Percentiles rank a stretch among this genome's conserved stretches.
These are phyloP conservation scores for Melinaea marsaeus DNA, from an alignment of 2,888 invertebrate species.

Conservation along the genomic window DNA sequence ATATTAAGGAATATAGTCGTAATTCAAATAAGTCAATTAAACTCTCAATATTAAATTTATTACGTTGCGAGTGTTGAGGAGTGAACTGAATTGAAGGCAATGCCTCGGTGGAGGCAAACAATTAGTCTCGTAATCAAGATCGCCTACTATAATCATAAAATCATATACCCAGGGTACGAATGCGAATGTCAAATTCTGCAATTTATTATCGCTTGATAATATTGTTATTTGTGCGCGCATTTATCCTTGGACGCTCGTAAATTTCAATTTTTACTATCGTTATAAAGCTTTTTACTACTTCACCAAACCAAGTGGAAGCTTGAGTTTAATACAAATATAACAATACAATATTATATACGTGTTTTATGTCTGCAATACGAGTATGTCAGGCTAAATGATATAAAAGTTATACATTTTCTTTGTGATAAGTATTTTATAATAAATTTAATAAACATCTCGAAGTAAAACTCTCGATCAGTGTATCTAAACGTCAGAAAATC, in stretches of 20 bases:
- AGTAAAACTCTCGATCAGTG: no score
- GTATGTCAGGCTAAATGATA: background rate
- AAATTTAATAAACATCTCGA: no score
- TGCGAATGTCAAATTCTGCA: constrained; percentile 14
- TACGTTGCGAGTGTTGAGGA: constrained; percentile 34
- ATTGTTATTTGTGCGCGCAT: constrained; percentile 17
- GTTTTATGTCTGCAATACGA: background rate
- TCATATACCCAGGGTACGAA: constrained; percentile 15
- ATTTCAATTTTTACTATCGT: constrained; percentile 6
- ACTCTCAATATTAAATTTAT: constrained; percentile 35
- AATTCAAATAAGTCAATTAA: background rate
- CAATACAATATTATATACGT: constrained; percentile 3
- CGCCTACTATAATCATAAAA: constrained; percentile 48
- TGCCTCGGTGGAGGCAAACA: constrained; percentile 42
- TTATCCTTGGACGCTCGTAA: constrained; percentile 9
- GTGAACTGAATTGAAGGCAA: constrained; percentile 39
- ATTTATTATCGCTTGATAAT: constrained; percentile 16
- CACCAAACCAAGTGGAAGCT: background rate
- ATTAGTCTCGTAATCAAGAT: constrained; percentile 62
- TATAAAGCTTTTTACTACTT: constrained; percentile 8
- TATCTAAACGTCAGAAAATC: no score
- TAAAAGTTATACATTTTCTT: no score
- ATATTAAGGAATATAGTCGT: background rate
- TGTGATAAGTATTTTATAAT: no score
- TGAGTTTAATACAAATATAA: background rate